These are phyloP conservation scores for Caerostris extrusa DNA, from an alignment of 1,140 invertebrate genomes.

Conservation along the genomic window DNA sequence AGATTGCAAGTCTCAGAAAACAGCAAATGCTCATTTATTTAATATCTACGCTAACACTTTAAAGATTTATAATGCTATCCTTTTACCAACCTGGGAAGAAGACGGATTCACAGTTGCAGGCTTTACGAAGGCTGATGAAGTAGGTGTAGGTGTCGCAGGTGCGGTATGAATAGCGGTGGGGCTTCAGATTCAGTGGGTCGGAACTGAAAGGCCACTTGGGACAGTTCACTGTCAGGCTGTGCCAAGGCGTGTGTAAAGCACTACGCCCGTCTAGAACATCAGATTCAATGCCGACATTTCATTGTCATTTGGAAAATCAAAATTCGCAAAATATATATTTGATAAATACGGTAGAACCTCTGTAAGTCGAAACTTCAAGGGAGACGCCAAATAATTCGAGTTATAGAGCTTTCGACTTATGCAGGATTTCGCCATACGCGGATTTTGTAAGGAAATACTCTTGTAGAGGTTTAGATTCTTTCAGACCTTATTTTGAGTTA, in stretches of 20 bases:
- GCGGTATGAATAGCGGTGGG: not conserved
- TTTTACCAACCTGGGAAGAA: not conserved
- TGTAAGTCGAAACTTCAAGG: no score
- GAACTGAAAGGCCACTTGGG: not conserved
- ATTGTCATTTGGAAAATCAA: not conserved
- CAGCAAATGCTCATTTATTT: no score
- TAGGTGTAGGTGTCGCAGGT: not conserved
- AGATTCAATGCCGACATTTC: not conserved
- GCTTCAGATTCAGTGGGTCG: not conserved
- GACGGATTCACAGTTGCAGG: not conserved
- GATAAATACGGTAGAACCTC: no score
- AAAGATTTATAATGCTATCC: no score
- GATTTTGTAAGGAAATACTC: no score
- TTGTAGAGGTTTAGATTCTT: no score
- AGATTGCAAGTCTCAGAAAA: not conserved
- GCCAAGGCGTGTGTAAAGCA: not conserved
- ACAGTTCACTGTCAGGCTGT: not conserved
- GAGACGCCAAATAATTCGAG: no score
- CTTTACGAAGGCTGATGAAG: not conserved
- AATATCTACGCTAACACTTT: not conserved
- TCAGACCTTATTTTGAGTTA: no score
- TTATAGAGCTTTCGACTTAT: no score
- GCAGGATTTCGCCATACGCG: no score
- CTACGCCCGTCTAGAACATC: conserved; percentile 2
- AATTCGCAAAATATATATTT: no score